A percentile compares a stretch with the other conserved stretches of the same genome.
Conservation (phyloP, 2,113 vertebrate species). For the Notechis scutatus region DNA sequence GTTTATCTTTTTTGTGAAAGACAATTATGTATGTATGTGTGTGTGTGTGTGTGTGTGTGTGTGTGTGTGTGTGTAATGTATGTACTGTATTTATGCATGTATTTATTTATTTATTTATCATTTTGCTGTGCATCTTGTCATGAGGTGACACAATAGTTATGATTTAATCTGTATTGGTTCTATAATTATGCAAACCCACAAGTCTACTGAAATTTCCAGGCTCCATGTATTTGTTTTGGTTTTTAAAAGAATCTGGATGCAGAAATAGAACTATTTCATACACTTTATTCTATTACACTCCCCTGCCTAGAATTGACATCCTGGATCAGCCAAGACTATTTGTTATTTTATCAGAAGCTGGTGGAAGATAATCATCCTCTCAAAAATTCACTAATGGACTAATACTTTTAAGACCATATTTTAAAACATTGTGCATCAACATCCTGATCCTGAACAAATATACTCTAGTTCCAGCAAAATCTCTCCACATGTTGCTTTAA, state of each 20-base stretch:
- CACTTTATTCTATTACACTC: not conserved
- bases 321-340: too few species aligned
- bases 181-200: too few species aligned
- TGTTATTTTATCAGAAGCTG: not conserved
- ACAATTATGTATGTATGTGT: too few species aligned
- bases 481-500: not conserved
- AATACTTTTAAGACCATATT: not conserved
- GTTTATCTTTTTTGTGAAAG: not conserved
- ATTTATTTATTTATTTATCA: too few species aligned
- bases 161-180: not conserved
- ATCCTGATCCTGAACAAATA: not conserved
- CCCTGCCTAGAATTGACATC: not conserved
- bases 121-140: not conserved
- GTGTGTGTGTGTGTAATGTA: too few species aligned
- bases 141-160: not conserved
- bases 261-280: not conserved
- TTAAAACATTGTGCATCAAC: not conserved
- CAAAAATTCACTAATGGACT: not conserved
- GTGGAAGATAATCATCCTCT: not conserved
- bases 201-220: not conserved
- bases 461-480: not conserved
- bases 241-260: not conserved
- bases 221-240: not conserved
- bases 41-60: too few species aligned
- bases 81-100: too few species aligned